These are phyloP conservation scores for Ptychoptera contaminata DNA, from an alignment of 2,888 invertebrate species.

Conservation along the genomic window DNA sequence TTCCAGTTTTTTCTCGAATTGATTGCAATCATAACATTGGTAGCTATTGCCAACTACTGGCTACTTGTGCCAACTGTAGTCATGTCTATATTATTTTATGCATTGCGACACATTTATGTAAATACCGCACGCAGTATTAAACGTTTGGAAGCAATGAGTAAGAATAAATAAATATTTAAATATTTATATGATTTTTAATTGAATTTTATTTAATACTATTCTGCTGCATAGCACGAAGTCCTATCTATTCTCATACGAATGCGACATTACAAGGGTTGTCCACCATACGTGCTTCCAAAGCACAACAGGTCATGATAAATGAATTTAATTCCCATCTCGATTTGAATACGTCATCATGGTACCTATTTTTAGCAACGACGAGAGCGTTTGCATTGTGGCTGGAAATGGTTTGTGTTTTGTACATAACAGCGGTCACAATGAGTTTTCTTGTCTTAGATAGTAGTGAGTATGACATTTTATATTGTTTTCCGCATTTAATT, in stretches of 20 bases:
- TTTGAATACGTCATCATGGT: conserved; percentile 54
- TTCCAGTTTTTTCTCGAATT: conserved; percentile 50
- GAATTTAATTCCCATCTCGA: conserved; percentile 43
- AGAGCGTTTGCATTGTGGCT: conserved; percentile 60
- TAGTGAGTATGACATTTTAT: conserved; percentile 5
- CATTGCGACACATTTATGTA: conserved; percentile 52
- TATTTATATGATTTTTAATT: conserved; percentile 9
- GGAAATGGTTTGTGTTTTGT: conserved; percentile 50
- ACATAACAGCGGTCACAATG: conserved; percentile 47
- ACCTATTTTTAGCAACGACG: conserved; percentile 46
- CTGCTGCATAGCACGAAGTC: conserved; percentile 40
- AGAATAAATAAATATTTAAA: conserved; percentile 33
- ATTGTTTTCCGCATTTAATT: not conserved
- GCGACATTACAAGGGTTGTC: conserved; percentile 53
- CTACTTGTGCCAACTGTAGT: conserved; percentile 47
- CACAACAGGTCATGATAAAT: conserved; percentile 37
- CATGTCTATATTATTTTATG: conserved; percentile 50
- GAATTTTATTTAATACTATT: not conserved
- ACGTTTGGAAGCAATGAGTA: conserved; percentile 56
- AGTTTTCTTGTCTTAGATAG: conserved; percentile 40
- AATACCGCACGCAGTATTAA: conserved; percentile 58
- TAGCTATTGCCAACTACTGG: conserved; percentile 52
- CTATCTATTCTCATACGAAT: conserved; percentile 55
- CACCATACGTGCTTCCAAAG: conserved; percentile 51
- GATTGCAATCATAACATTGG: conserved; percentile 56